Evolutionary conservation across 2,888 invertebrate genomes (phyloP), one percentile per base, ranked within the genome.

Genomic region (Ischnura elegans): DNA sequence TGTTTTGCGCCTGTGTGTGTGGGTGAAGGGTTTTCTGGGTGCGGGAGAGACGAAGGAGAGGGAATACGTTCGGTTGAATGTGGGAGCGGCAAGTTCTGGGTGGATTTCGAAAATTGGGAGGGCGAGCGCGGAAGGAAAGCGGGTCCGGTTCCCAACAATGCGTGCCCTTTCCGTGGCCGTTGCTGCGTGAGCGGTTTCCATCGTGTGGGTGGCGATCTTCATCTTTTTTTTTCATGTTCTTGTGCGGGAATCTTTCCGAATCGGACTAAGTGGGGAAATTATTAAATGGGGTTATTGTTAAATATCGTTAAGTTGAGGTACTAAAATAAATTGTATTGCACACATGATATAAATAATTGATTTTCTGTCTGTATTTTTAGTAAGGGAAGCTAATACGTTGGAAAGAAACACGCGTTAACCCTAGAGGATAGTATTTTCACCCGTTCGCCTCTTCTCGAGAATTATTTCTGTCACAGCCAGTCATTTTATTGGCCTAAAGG

Each of bases 81-180:
- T 76, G 76, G 4, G 36, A 25, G 36, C 4, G 76, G 36, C 13
- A 36, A 29, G 36, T 10, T 8, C n/a, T n/a, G n/a, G 66, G 76
- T 36, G 76, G 36, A 76, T 76, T 76, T 76, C 76, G 76, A 29
- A 76, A 76, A 76, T 76, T 76, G 76, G 76, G 36, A 36, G 76
- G 36, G 76, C 16, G 51, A 51, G 51, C 4, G 47, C 66, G 2
- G 29, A 21, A n/a, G 29, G 66, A 76, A 29, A 76, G 76, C 13
- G 76, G 76, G 76, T 76, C 66, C 66, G 29, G 66, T 29, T 66
- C 13, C 51, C 76, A 76, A 76, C 76, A 76, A 76, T 76, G 76
- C 76, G 36, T 76, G 29, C 76, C 76, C 0, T 76, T 76, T 36
- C 13, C 36, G 36, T 76, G 13, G 29, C 36, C 36, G 76, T 16